Evolutionary conservation across 2,113 vertebrate species (phyloP), one percentile per base, ranked within the genome.

Genomic region (Puntigrus tetrazona): DNA sequence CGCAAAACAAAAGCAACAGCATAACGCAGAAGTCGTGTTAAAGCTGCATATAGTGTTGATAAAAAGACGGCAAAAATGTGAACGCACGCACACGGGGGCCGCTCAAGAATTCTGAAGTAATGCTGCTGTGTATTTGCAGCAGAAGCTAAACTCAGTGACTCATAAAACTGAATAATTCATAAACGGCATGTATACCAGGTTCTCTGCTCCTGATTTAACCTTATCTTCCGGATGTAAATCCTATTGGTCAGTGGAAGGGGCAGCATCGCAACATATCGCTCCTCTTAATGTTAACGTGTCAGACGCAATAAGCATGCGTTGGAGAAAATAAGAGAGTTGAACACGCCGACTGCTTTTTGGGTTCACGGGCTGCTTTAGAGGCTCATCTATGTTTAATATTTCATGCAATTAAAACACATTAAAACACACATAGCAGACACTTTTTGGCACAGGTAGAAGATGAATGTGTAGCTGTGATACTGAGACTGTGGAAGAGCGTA

Each of bases 131-230:
- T 82, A 38, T 61, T 57, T 78, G 63, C 78, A 70, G 86, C 65
- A 78, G 83, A 80, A 63, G 78, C 55, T 57, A 27, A 85, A 85
- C 83, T 78, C 86, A 87, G 76, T 87, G 86, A 87, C 81, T 87
- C 86, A 84, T 85, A 81, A 87, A 72, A 55, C 10, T 87, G 79
- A 85, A 87, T 87, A 82, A 87, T 87, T 87, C 63, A 87, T 85
- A 73, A 50, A 70, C 79, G 18, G 50, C 52, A 85, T 70, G 74
- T 67, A 82, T 69, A 63, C 43, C 34, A 36, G 83, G 43, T 78
- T 85, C 79, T 74, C 29, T 67, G 22, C 59, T 75, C 77, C 45
- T 65, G 27, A 75, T 59, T 82, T 85, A 85, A 85, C 72, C 63
- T 82, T 52, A 29, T 82, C 38, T 65, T 31, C 31, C 57, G 52